Evolutionary conservation across 2,888 invertebrate genomes (phyloP), one percentile per base, ranked within the genome.

Genomic region (Conomelus anceps): DNA sequence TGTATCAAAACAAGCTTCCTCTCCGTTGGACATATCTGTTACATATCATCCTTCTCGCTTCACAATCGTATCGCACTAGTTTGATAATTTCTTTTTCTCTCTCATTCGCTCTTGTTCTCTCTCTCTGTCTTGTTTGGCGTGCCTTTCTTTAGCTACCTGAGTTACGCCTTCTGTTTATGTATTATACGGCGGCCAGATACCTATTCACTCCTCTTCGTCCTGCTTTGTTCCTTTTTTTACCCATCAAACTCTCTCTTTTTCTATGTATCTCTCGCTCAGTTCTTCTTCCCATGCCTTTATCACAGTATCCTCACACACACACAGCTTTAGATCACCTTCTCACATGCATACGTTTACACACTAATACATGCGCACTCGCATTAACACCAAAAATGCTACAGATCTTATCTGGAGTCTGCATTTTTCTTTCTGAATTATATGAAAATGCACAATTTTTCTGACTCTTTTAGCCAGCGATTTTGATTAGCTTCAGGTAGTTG

Each of bases 91-190:
- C 63, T 63, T n/a, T 3, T 3, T 63, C 63, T n/a, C 13, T 63
- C 63, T n/a, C 13, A 63, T n/a, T 63, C 26, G 4, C 26, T 7
- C n/a, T 9, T 1, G 1, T 6, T 63, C 13, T 63, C 63, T 13
- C 0, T 63, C n/a, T 63, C 63, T 63, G 13, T 34, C 13, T 4
- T 63, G n/a, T 63, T 63, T 63, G 63, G 63, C 88, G 84, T 87
- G 87, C 22, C 88, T 84, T 23, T 4, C 22, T 41, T 86, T 34
- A 41, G 89, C 91, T 90, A 91, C 91, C 90, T 91, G 91, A 90
- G 89, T 90, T 91, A 91, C 90, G 88, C 90, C 88, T 88, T 84
- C 89, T 41, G 86, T 29, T 41, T 88, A 63, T 89, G 84, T 24
- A 41, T 84, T 86, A 34, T 34, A 34, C 34, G 34, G 17, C 6